These are phyloP conservation scores for Heteromurus nitidus DNA, from an alignment of 2,888 invertebrate genomes.

Conservation along the genomic window DNA sequence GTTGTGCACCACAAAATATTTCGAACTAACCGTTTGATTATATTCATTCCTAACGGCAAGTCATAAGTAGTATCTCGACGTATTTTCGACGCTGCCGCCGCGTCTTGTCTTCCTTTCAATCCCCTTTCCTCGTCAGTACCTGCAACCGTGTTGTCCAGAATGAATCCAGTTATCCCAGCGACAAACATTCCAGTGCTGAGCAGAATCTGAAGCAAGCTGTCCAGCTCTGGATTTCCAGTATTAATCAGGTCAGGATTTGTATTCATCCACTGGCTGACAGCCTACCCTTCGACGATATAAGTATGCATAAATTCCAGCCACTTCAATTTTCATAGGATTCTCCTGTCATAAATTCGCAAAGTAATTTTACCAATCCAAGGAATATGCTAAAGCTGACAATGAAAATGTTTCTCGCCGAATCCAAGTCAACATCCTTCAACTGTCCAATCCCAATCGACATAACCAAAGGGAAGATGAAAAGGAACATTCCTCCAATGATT, in stretches of 20 bases:
- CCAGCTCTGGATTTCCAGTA: constrained; percentile 68
- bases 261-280: constrained; percentile 73
- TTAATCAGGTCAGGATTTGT: constrained; percentile 66
- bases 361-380: constrained; percentile 86
- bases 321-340: too few relatives aligned
- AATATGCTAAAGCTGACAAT: constrained; percentile 93
- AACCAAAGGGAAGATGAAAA: constrained; percentile 89
- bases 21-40: constrained; percentile 61
- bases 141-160: constrained; percentile 75
- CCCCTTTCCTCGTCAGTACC: constrained; percentile 72
- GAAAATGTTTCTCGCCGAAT: constrained; percentile 90
- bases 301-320: too few relatives aligned
- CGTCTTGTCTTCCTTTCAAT: constrained; percentile 8
- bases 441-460: constrained; percentile 86
- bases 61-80: constrained; percentile 64
- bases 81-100: background rate
- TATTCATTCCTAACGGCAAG: constrained; percentile 66
- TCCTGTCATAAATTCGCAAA: too few relatives aligned
- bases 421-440: constrained; percentile 87
- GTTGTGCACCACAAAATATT: too few relatives aligned
- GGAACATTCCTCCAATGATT: constrained; percentile 87
- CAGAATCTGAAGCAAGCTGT: constrained; percentile 74
- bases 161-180: constrained; percentile 74
- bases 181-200: constrained; percentile 75
- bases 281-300: too few relatives aligned